Conservation (phyloP, 1,140 invertebrate genomes). For the Hirudo medicinalis region DNA sequence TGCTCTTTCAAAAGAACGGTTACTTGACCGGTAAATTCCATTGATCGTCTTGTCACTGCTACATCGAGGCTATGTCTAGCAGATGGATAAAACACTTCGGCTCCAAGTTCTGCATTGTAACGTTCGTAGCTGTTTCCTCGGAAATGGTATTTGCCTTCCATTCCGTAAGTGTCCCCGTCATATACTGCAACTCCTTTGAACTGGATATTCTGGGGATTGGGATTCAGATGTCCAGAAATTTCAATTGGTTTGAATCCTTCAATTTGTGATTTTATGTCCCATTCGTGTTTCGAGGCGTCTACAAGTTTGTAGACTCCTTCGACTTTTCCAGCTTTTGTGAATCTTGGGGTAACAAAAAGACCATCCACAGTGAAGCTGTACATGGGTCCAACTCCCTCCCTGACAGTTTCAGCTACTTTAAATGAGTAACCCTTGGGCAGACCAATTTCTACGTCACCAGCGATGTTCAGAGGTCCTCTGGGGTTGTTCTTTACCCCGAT, state of each 20-base stretch:
- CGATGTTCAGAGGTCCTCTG: too few species aligned
- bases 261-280: slow-evolving; percentile 3
- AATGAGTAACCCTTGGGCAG: too few species aligned
- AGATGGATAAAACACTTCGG: slow-evolving; percentile 17
- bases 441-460: too few species aligned
- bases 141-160: slow-evolving; percentile 11
- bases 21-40: slow-evolving; percentile 25
- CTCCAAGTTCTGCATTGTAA: neutral
- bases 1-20: slow-evolving; percentile 27
- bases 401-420: too few species aligned
- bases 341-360: too few species aligned
- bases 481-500: too few species aligned
- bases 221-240: slow-evolving; percentile 22
- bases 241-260: slow-evolving; percentile 21
- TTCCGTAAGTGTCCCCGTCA: slow-evolving; percentile 13
- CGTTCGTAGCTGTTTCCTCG: neutral
- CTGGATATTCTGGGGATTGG: slow-evolving; percentile 24
- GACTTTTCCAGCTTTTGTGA: too few species aligned
- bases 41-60: slow-evolving; percentile 14
- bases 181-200: slow-evolving; percentile 16
- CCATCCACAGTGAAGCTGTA: too few species aligned
- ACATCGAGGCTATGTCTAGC: slow-evolving; percentile 9
- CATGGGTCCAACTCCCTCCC: too few species aligned
- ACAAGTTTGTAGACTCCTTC: too few species aligned
- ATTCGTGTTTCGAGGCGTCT: too few species aligned